Conservation (phyloP, 2,113 vertebrate genomes). For the Melanerpes aurifrons region DNA sequence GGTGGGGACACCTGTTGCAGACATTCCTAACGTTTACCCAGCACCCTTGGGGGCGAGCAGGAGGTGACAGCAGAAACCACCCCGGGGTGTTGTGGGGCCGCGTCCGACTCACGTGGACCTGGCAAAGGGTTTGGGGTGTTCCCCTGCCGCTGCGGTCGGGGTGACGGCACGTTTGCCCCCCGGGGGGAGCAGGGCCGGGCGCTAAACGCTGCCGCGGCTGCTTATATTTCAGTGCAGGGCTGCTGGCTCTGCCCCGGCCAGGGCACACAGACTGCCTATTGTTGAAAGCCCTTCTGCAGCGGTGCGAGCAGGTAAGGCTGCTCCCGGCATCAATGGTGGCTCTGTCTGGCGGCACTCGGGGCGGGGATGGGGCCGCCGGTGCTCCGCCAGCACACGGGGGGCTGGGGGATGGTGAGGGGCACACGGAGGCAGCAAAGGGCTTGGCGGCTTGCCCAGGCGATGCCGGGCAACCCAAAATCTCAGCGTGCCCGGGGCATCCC, state of each 20-base stretch:
- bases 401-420: background rate
- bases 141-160: background rate
- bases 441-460: background rate
- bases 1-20: too few species aligned
- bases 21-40: background rate
- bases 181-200: background rate
- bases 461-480: background rate
- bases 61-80: constrained; percentile 25
- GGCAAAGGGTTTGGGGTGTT: background rate
- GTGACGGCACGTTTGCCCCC: background rate
- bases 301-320: constrained; percentile 40
- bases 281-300: constrained; percentile 29
- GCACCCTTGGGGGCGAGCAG: background rate
- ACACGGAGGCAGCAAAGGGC: background rate
- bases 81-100: background rate
- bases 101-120: background rate
- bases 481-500: background rate
- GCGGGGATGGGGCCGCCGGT: background rate
- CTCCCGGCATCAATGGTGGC: constrained; percentile 41
- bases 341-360: background rate
- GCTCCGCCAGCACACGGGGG: background rate
- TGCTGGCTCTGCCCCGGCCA: constrained; percentile 44
- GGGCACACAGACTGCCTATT: constrained; percentile 57
- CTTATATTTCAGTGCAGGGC: constrained; percentile 63
- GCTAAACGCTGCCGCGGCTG: constrained; percentile 14